Conservation (phyloP, 2,113 vertebrate species). For the Xyliphius kryptos region DNA sequence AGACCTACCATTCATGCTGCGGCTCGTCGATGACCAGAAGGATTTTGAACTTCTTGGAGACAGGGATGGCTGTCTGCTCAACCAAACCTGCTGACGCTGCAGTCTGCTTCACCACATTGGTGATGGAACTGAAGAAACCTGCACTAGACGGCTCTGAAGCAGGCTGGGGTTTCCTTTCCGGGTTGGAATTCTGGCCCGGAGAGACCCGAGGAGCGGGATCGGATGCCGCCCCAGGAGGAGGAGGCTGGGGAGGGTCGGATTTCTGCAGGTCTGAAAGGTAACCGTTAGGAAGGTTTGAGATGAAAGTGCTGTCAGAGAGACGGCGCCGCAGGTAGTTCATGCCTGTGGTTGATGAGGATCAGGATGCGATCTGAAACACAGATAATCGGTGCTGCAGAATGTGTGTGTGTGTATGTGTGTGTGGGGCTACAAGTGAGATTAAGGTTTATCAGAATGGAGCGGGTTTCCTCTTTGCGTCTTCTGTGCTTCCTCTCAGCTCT, state of each 20-base stretch:
- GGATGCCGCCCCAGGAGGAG: constrained; percentile 46
- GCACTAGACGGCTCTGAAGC: constrained; percentile 51
- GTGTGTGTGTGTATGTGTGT: no score
- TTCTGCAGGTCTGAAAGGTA: constrained; percentile 93
- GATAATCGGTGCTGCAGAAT: constrained; percentile 20
- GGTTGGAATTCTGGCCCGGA: no score
- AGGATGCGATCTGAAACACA: constrained; percentile 26
- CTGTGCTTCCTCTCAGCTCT: no score
- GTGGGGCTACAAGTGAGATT: no score
- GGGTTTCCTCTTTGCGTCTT: constrained; percentile 54
- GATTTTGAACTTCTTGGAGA: constrained; percentile 78
- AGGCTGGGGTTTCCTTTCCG: constrained; percentile 58
- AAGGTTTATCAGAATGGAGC: constrained; percentile 45
- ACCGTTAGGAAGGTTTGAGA: constrained; percentile 92
- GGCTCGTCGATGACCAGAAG: constrained; percentile 85
- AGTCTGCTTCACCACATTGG: no score
- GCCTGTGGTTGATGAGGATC: constrained; percentile 50
- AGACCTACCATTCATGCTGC: constrained; percentile 84
- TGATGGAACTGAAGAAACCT: constrained; percentile 90
- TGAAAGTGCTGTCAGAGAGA: constrained; percentile 94
- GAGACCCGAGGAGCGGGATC: constrained; percentile 22
- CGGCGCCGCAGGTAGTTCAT: constrained; percentile 94
- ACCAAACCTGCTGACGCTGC: constrained; percentile 79
- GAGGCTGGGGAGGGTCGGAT: constrained; percentile 56
- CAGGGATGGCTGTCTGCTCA: constrained; percentile 70